Conservation (phyloP, 2,888 invertebrate species). For the Actias luna region DNA sequence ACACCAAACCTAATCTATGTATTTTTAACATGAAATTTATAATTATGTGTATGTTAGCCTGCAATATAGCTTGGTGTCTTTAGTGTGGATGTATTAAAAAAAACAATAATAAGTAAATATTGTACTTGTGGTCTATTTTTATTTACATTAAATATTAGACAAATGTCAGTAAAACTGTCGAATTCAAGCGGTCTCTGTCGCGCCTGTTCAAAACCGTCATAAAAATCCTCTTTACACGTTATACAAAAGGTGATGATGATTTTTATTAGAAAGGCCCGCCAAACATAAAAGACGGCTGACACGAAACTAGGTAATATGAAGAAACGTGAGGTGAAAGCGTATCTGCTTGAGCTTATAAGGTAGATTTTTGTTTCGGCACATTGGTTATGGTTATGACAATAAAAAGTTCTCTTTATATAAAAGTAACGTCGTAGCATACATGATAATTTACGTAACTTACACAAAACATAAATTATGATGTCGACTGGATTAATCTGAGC, state of each 20-base stretch:
- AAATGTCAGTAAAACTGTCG: background rate
- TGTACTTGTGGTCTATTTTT: background rate
- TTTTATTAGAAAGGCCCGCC: conserved; percentile 17
- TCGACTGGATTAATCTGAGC: background rate
- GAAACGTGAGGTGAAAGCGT: conserved; percentile 16
- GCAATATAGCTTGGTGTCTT: too few species aligned
- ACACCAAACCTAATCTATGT: too few species aligned
- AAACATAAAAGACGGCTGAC: conserved; percentile 17
- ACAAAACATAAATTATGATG: background rate
- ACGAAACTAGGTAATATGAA: conserved; percentile 18
- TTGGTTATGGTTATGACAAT: conserved; percentile 12
- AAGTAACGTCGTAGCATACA: background rate
- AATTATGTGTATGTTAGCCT: too few species aligned
- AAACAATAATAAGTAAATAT: background rate
- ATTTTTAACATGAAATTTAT: too few species aligned
- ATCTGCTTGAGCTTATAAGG: conserved; percentile 4
- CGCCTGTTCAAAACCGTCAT: conserved; percentile 3
- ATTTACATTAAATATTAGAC: background rate
- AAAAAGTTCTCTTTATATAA: conserved; percentile 9
- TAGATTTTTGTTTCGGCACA: conserved; percentile 4
- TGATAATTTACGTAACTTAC: background rate
- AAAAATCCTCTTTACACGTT: conserved; percentile 12
- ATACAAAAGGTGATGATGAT: conserved; percentile 15
- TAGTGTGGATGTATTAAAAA: too few species aligned
- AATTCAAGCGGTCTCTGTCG: background rate